phyloP scores from a whole-genome alignment of 2,797 vertebrate species.

The Leucoraja ocellata region DNA sequence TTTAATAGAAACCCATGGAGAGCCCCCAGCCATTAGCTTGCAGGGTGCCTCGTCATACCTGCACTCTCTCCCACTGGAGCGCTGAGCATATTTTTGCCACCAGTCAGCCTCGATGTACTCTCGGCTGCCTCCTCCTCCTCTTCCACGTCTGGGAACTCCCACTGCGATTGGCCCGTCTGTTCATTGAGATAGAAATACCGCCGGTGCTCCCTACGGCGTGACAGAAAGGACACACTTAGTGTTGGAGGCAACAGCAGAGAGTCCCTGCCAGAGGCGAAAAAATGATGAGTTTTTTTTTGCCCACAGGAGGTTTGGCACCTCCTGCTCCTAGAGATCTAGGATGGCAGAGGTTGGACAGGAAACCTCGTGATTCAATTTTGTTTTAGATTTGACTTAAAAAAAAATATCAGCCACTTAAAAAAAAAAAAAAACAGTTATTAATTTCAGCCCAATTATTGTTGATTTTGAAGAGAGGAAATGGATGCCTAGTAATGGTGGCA shows the following conservation, averaged over 20 bases:
- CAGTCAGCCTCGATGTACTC: not conserved
- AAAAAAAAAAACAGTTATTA: not conserved
- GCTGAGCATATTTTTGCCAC: not conserved
- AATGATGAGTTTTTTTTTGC: not conserved
- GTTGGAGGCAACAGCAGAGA: not conserved
- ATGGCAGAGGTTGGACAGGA: conserved; percentile 3
- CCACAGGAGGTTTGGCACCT: conserved; percentile 14
- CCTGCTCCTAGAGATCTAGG: conserved; percentile 27
- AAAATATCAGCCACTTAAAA: not conserved
- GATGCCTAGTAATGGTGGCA: conserved; percentile 1
- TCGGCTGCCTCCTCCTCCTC: conserved; percentile 63
- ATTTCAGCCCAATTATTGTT: not conserved
- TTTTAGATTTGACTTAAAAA: not conserved
- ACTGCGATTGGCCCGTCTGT: conserved; percentile 85
- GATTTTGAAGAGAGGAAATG: not conserved
- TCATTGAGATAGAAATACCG: conserved; percentile 99
- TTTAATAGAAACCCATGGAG: not conserved
- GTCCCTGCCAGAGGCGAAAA: conserved; percentile 20
- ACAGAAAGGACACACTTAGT: conserved; percentile 37
- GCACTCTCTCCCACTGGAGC: not conserved
- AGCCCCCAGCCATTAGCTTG: not conserved
- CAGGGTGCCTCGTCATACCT: not conserved
- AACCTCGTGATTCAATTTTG: conserved; percentile 27
- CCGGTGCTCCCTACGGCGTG: conserved; percentile 97
- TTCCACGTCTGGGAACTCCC: conserved; percentile 90